Evolutionary conservation across 2,797 vertebrate species (phyloP).

Genomic region (Lacerta viridis): DNA sequence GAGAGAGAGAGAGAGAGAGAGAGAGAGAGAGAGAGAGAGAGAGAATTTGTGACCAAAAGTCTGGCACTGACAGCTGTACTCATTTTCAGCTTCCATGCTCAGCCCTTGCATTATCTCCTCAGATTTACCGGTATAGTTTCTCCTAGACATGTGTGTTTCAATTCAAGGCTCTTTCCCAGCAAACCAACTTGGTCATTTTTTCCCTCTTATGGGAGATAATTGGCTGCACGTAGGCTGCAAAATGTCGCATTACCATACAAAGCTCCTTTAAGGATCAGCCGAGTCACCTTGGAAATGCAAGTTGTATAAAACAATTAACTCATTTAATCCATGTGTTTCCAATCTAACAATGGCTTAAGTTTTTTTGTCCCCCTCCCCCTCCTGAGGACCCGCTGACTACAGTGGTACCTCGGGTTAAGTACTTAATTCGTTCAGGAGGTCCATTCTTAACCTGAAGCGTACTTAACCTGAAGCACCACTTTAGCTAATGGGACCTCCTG

Average conservation of each 20-base stretch:
- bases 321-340: conserved; percentile 49
- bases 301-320: conserved; percentile 44
- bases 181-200: conserved; percentile 43
- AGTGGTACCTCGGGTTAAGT: too few species aligned
- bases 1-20: too few species aligned
- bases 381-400: conserved; percentile 34
- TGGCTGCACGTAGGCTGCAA: conserved; percentile 61
- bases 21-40: too few species aligned
- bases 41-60: neutral
- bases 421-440: too few species aligned
- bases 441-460: too few species aligned
- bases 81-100: conserved; percentile 28
- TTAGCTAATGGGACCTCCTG: too few species aligned
- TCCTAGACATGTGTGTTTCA: conserved; percentile 48
- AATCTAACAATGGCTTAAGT: conserved; percentile 49
- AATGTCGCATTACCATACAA: conserved; percentile 78
- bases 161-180: conserved; percentile 57
- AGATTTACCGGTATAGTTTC: conserved; percentile 23
- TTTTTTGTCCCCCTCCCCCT: neutral
- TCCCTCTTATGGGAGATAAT: conserved; percentile 60
- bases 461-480: too few species aligned
- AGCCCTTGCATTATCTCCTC: conserved; percentile 29
- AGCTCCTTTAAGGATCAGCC: conserved; percentile 65
- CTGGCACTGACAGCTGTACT: neutral
- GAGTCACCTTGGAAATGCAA: conserved; percentile 50